Percentiles rank a stretch among this genome's conserved stretches.
Evolutionary conservation across 2,888 invertebrate species (phyloP).

Genomic region (Lysandra coridon): DNA sequence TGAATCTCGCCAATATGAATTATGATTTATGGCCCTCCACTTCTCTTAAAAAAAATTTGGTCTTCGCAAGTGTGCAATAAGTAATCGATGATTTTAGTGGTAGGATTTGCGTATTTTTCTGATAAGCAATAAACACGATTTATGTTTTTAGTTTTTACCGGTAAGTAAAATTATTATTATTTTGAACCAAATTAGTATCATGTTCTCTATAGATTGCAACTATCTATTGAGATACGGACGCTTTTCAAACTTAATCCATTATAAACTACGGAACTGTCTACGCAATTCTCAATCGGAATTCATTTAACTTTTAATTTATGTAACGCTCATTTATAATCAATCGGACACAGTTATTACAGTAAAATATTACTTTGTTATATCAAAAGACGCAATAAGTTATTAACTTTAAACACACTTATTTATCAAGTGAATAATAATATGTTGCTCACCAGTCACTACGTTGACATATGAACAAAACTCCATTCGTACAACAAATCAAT

Average conservation of each 20-base stretch:
- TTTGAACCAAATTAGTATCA: too few relatives aligned
- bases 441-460: background rate
- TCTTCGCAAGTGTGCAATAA: too few relatives aligned
- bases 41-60: too few relatives aligned
- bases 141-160: too few relatives aligned
- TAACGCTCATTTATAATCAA: slow-evolving; percentile 16
- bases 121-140: too few relatives aligned
- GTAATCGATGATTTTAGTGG: too few relatives aligned
- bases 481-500: background rate
- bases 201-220: background rate
- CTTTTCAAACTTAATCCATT: background rate
- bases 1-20: too few relatives aligned
- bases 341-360: background rate
- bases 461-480: background rate
- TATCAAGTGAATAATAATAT: background rate
- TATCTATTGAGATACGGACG: background rate
- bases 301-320: slow-evolving; percentile 10
- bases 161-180: too few relatives aligned
- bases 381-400: background rate
- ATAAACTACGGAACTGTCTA: background rate
- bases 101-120: too few relatives aligned
- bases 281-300: background rate
- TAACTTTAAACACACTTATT: background rate
- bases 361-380: background rate
- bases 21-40: too few relatives aligned